Evolutionary conservation across 2,888 invertebrate species (phyloP), one percentile per base, ranked within the genome.

Genomic region (Lymantria dispar): DNA sequence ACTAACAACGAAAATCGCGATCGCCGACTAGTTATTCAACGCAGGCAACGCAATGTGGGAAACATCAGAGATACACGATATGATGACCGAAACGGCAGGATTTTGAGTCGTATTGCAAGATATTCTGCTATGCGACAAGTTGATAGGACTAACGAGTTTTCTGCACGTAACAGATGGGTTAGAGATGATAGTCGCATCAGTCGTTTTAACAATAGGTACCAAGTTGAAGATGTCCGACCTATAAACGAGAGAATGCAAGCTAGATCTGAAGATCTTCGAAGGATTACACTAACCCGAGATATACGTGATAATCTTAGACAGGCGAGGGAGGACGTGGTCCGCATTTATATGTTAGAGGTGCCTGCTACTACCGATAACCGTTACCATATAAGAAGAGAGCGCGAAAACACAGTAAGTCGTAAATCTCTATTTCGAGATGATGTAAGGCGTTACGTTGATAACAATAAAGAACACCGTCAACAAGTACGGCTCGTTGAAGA

Each of bases 41-140:
- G 52, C 42, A 51, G 43, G 43, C 30, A 50, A 39, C 47, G 43
- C 10, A 39, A 22, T 40, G 29, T 7, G 40, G 50, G 43, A 46
- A 49, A 29, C 38, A 45, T 39, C 37, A 45, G 48, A 48, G 43
- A 43, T n/a, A 13, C 46, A 10, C 39, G 47, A 51, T 22, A 22
- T 47, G 48, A 50, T 33, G 49, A 51, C 36, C 38, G 45, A 36
- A 50, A 22, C 11, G 56, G 43, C 12, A 40, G 40, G 40, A 14
- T 14, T 9, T 14, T 40, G 12, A 40, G 9, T 14, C 40, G 10
- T 7, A 14, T 14, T 14, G 9, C 40, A 40, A 53, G 47, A 29
- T 47, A 52, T 54, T 36, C 45, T 36, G 9, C 47, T 47, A 43
- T 46, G 40, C 40, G 37, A 7, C 40, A 50, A 10, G 42, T 68